Percentiles rank a stretch among this genome's conserved stretches.
Conservation (phyloP, 2,888 invertebrate genomes). For the Xestia ashworthii region DNA sequence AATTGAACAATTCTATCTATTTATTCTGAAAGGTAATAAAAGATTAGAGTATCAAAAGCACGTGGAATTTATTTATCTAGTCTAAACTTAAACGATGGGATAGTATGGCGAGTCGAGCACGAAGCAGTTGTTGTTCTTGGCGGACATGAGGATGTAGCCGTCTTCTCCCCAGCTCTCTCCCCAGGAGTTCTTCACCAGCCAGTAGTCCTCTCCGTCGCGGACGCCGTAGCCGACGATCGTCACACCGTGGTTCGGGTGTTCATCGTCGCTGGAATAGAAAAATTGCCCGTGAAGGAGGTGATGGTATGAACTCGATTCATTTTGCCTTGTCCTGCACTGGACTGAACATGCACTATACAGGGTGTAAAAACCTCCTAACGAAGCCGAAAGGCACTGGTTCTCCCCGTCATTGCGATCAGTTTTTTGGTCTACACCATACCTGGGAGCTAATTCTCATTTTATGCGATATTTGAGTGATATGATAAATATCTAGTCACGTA, state of each 20-base stretch:
- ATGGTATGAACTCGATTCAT: neutral
- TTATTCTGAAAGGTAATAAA: neutral
- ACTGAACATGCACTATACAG: no score
- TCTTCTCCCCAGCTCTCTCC: constrained; percentile 77
- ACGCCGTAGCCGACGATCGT: constrained; percentile 77
- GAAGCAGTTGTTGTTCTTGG: constrained; percentile 73
- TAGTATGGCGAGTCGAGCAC: constrained; percentile 67
- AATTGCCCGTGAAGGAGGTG: neutral
- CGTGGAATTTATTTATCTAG: constrained; percentile 66
- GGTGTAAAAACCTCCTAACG: no score
- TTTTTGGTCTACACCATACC: no score
- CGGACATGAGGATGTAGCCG: constrained; percentile 74
- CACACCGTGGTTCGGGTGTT: constrained; percentile 70
- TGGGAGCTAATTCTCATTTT: no score
- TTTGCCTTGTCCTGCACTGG: no score
- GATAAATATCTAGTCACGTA: no score
- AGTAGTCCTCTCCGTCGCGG: constrained; percentile 73
- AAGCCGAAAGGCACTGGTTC: no score
- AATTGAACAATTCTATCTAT: no score
- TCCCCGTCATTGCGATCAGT: no score
- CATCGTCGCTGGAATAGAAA: constrained; percentile 32
- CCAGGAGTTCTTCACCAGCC: constrained; percentile 82
- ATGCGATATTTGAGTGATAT: no score
- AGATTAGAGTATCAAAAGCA: constrained; percentile 54
- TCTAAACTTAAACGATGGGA: constrained; percentile 61